Conservation (phyloP, 1,140 invertebrate species). For the Drosophila jambulina region DNA sequence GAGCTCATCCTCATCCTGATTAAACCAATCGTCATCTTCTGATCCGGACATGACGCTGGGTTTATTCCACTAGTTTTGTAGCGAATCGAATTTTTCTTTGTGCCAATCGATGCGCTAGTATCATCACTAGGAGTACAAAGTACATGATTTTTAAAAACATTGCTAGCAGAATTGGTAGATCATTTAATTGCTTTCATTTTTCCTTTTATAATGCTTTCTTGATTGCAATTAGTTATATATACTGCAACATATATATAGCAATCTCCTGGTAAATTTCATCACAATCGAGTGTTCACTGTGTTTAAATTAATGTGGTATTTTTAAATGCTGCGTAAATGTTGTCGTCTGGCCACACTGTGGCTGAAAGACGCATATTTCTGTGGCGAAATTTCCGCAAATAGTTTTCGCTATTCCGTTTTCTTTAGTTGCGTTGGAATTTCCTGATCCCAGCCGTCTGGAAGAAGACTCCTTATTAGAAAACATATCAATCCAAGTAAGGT, state of each 20-base stretch:
- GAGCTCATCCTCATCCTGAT: constrained; percentile 72
- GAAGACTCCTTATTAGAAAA: no score
- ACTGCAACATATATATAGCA: no score
- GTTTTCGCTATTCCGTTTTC: neutral
- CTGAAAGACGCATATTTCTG: neutral
- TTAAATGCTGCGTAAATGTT: neutral
- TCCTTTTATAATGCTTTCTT: neutral
- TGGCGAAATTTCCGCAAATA: constrained; percentile 8
- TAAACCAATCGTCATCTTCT: constrained; percentile 80
- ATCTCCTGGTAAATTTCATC: neutral
- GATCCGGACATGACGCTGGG: constrained; percentile 52
- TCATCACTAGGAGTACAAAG: neutral
- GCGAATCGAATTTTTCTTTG: no score
- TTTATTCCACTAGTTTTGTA: neutral
- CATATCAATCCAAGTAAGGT: neutral
- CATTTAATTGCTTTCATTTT: neutral
- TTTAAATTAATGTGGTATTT: neutral
- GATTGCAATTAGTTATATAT: neutral
- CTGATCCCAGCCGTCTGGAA: no score
- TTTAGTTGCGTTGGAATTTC: neutral
- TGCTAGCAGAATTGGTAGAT: neutral
- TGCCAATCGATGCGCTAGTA: neutral
- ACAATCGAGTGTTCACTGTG: constrained; percentile 1
- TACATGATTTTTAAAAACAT: no score
- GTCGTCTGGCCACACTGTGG: constrained; percentile 10